Percentiles rank a stretch among this genome's conserved stretches.
Evolutionary conservation across 1,140 invertebrate genomes (phyloP).

Genomic region (Grapholita molesta): DNA sequence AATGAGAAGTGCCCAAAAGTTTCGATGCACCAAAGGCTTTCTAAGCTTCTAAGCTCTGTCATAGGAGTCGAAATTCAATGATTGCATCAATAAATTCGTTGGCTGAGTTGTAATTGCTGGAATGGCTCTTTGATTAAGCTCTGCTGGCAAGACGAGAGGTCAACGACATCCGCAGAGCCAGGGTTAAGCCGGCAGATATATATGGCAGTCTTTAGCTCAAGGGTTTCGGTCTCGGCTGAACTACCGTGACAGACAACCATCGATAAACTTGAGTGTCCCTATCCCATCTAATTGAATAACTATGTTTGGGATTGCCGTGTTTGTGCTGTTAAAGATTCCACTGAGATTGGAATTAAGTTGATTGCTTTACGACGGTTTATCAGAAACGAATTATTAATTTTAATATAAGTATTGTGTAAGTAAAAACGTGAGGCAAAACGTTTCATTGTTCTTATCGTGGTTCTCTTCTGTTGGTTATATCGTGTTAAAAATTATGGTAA

Average conservation of each 20-base stretch:
- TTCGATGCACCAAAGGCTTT: not conserved
- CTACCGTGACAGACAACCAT: conserved; percentile 1
- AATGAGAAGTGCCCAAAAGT: too few relatives aligned
- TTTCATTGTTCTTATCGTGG: too few relatives aligned
- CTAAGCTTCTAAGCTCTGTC: not conserved
- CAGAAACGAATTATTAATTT: not conserved
- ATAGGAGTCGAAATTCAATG: not conserved
- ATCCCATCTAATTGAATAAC: conserved; percentile 15
- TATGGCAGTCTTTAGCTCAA: conserved; percentile 13
- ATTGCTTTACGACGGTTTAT: not conserved
- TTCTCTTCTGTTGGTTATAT: too few relatives aligned
- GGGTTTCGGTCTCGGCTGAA: not conserved
- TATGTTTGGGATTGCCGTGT: conserved; percentile 15
- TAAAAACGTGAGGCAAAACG: too few relatives aligned
- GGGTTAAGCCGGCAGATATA: conserved; percentile 11
- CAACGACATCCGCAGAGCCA: not conserved
- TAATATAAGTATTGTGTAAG: not conserved
- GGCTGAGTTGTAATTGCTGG: not conserved
- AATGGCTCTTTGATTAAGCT: conserved; percentile 13
- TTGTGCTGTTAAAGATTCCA: not conserved
- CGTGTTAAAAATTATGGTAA: too few relatives aligned
- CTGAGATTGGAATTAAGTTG: not conserved
- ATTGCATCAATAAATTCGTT: not conserved
- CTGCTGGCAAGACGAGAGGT: not conserved
- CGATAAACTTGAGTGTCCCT: conserved; percentile 12